Evolutionary conservation across 2,888 invertebrate genomes (phyloP), one percentile per base, ranked within the genome.

Genomic region (Hemicrepidius hirtus): DNA sequence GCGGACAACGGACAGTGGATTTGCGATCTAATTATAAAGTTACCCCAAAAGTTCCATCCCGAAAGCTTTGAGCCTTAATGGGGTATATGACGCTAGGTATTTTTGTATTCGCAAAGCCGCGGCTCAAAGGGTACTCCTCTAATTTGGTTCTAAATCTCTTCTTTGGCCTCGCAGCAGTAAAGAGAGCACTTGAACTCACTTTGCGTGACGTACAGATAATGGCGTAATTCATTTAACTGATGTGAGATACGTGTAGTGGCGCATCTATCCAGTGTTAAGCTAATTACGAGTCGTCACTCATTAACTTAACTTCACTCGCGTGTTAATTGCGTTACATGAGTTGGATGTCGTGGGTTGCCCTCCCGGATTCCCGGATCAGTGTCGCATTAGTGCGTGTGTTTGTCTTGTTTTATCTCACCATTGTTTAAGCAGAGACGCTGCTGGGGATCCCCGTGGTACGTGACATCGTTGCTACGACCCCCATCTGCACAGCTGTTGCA

Each of bases 221-320:
- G 76, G 75, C 68, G 71, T 80, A 81, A 81, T 80, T 77, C 75
- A 76, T 77, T 82, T 80, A 78, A 76, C 74, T 75, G 80, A 80
- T 78, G 80, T 76, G 76, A 79, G 80, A 82, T 81, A 78, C 80
- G 77, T 81, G 80, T 82, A 80, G 80, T 79, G 81, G 80, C 77
- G 81, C 83, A 85, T 84, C 84, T 84, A 85, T 84, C 82, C 80
- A 80, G 80, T 80, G 82, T 82, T 84, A 85, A 86, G 83, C 83
- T 82, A 84, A 85, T 86, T 85, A 85, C 77, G 77, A 84, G 84
- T 85, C 85, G 83, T 84, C 85, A 82, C 84, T 85, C 84, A 85
- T 85, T 85, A 85, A 83, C 85, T 84, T 84, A 84, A 84, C 83
- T 84, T 80, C 77, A 46, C 71, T 76, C 70, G 74, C 75, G 79